phyloP scores from a whole-genome alignment of 2,113 vertebrate species.

The Lagenorhynchus albirostris region DNA sequence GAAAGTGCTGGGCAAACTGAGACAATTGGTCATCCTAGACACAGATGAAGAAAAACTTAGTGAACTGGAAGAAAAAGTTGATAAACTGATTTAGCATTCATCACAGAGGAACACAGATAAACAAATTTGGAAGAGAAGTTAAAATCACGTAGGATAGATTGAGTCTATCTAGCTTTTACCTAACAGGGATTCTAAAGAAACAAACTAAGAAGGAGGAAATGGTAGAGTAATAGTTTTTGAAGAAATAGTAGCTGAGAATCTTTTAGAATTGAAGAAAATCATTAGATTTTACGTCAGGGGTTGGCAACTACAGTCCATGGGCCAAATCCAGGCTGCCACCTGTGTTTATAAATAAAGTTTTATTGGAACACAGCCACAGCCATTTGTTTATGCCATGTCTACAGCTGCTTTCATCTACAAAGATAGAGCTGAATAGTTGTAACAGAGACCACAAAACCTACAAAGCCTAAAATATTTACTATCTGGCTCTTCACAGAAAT shows the following conservation, averaged over 20 bases:
- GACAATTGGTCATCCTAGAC: background rate
- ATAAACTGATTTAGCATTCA: background rate
- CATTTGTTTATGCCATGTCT: background rate
- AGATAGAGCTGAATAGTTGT: background rate
- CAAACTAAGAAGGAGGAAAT: background rate
- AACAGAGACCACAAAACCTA: background rate
- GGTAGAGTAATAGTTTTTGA: background rate
- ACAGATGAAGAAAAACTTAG: background rate
- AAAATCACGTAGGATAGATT: background rate
- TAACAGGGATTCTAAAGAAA: background rate
- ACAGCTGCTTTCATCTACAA: background rate
- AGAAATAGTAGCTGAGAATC: background rate
- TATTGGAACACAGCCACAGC: background rate
- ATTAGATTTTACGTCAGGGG: background rate
- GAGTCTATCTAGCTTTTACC: background rate
- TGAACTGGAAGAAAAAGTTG: background rate
- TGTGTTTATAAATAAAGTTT: background rate
- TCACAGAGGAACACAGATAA: background rate
- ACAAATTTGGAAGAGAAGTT: background rate
- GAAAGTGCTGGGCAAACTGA: background rate
- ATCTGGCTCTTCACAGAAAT: background rate
- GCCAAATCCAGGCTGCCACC: background rate
- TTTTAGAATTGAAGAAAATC: background rate
- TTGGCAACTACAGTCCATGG: background rate
- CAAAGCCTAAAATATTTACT: background rate